Base-by-base conservation (phyloP, 2,113 vertebrate genomes). In the Sakesphorus luctuosus region DNA sequence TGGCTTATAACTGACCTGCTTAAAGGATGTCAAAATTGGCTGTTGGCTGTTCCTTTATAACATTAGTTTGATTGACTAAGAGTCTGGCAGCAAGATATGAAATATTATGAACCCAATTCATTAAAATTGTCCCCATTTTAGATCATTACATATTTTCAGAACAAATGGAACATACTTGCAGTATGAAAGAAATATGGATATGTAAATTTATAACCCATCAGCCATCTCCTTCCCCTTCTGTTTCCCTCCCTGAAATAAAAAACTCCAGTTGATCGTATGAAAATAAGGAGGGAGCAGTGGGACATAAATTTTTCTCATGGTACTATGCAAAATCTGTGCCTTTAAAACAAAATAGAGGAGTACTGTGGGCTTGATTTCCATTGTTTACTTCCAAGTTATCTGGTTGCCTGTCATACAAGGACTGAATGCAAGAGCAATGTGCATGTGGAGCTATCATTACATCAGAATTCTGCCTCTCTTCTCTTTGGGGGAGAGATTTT, bases 1-100 rank as follows among this genome's bases (percentile, higher is more conserved):
- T 97, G 95, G 93, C 89, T 97, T 95, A 94, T 95, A 92, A 92
- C 91, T 96, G 96, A 97, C 96, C 95, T 96, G 76, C 85, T 95
- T 93, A 94, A 96, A 93, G 52, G 86, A 92, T 92, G 94, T 97
- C 95, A 97, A 94, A 96, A 93, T 90, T 93, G 92, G 90, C 96
- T 94, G 79, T 94, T 96, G 95, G 92, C 89, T 95, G 65, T 93
- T 93, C 82, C 87, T 94, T 94, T 95, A 86, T 93, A 92, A 95
- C 46, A 89, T 96, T 92, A 96, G 63, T 69, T 96, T 92, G 96
- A 96, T 95, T 93, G 95, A 94, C 92, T 94, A 83, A 82, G 69
- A 78, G 35, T 94, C 86, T 96, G 82, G 87, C 90, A 93, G 83
- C 28, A 88, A 90, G 50, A 76, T 89, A 72, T 84, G 86, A 92